Percentiles rank a stretch among this genome's conserved stretches.
Evolutionary conservation across 2,113 vertebrate genomes (phyloP).

Genomic region (Phrynocephalus versicolor): DNA sequence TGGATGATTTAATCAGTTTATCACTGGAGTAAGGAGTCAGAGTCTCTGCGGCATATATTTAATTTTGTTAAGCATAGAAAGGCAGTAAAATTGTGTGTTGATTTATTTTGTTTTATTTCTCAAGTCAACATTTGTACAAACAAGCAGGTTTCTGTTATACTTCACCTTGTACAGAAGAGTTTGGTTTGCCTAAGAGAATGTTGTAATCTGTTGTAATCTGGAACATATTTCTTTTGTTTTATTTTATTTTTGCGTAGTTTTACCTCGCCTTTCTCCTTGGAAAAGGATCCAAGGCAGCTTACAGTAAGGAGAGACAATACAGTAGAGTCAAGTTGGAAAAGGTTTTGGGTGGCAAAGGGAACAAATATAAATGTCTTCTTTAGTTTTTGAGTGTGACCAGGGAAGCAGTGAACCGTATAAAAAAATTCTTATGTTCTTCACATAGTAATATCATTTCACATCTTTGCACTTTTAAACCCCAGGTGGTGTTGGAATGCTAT

Average conservation of each 20-base stretch:
- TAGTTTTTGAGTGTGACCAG: not conserved
- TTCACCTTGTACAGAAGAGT: not conserved
- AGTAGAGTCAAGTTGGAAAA: not conserved
- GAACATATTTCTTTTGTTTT: too few species aligned
- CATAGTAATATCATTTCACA: slow-evolving; percentile 57
- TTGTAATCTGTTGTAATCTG: too few species aligned
- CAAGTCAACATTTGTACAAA: not conserved
- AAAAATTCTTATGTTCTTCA: not conserved
- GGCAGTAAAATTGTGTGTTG: not conserved
- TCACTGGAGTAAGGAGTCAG: not conserved
- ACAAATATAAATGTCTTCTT: not conserved
- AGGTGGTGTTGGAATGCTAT: slow-evolving; percentile 97
- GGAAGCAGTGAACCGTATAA: not conserved
- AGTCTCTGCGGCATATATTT: not conserved
- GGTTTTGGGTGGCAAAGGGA: not conserved
- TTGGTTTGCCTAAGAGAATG: too few species aligned
- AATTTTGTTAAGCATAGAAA: not conserved
- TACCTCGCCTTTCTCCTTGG: too few species aligned
- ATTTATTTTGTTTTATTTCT: not conserved
- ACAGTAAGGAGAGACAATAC: too few species aligned
- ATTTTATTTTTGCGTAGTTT: too few species aligned
- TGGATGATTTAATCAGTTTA: not conserved
- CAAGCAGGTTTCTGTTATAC: not conserved
- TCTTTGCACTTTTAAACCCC: slow-evolving; percentile 57
- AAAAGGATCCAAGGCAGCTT: too few species aligned